Evolutionary conservation across 2,888 invertebrate species (phyloP), one percentile per base, ranked within the genome.

Genomic region (Plusia festucae): DNA sequence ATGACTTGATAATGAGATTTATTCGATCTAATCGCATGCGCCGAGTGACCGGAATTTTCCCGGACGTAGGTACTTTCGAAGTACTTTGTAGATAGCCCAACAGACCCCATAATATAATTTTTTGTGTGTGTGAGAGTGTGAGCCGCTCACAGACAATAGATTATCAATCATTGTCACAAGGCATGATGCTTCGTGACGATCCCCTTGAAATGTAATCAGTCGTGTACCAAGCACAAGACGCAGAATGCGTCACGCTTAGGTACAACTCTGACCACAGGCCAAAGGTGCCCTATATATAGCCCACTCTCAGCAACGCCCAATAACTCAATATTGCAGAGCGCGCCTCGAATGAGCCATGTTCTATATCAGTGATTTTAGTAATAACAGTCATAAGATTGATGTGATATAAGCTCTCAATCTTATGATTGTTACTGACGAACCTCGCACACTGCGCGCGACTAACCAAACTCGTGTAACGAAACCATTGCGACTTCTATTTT

Each of bases 271-370:
- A 40, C 40, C n/a, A n/a, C 40, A 15, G 40, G 40, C 6, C 40
- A 40, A 5, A n/a, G 40, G 40, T n/a, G 24, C 24, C 34, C 34
- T n/a, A n/a, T n/a, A n/a, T 40, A n/a, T 6, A 40, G 40, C 5
- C 40, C 15, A n/a, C n/a, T 13, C 40, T 40, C n/a, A 40, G 40
- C 40, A n/a, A 40, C 40, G 40, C 40, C 40, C 40, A 40, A 40
- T 40, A 40, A 40, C 40, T 40, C 40, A 40, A 40, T 40, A 40
- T 40, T 40, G 40, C 40, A 40, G 40, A 40, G 40, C 40, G 40
- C 6, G 40, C 40, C n/a, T 40, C 40, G 40, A 40, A 40, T n/a
- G 6, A 40, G n/a, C 40, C n/a, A 9, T 6, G 6, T n/a, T 5
- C n/a, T n/a, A 7, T 40, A 4, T n/a, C 15, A n/a, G n/a, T 15